A percentile compares a stretch with the other conserved stretches of the same genome.
phyloP scores from a whole-genome alignment of 2,113 vertebrate genomes.

The Archocentrus centrarchus region DNA sequence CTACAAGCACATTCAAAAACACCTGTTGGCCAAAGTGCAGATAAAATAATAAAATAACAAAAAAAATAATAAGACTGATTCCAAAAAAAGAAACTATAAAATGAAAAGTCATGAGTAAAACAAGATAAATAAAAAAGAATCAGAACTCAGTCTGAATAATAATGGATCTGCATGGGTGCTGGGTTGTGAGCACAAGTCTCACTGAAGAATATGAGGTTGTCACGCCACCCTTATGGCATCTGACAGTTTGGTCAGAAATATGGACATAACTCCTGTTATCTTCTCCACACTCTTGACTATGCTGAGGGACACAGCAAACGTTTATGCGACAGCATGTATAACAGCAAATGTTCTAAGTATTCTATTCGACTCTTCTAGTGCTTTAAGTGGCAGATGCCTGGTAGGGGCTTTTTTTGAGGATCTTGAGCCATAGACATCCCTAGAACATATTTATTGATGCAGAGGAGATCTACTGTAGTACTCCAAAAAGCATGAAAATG shows the following conservation, averaged over 20 bases:
- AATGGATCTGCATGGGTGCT: background rate
- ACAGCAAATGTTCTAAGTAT: background rate
- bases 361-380: background rate
- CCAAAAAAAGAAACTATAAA: no score
- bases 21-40: no score
- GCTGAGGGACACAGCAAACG: background rate
- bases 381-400: background rate
- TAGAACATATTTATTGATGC: background rate
- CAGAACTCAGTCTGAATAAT: background rate
- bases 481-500: background rate
- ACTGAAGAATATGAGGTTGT: background rate
- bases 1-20: background rate
- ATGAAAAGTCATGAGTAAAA: no score
- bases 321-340: background rate
- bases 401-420: background rate
- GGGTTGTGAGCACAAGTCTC: background rate
- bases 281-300: background rate
- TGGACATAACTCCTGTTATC: background rate
- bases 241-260: background rate
- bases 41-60: no score
- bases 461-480: background rate
- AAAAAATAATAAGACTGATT: no score
- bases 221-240: background rate
- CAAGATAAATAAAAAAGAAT: background rate
- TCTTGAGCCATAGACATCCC: background rate